phyloP scores from a whole-genome alignment of 2,797 vertebrate species.

The Jordanella pulchra region DNA sequence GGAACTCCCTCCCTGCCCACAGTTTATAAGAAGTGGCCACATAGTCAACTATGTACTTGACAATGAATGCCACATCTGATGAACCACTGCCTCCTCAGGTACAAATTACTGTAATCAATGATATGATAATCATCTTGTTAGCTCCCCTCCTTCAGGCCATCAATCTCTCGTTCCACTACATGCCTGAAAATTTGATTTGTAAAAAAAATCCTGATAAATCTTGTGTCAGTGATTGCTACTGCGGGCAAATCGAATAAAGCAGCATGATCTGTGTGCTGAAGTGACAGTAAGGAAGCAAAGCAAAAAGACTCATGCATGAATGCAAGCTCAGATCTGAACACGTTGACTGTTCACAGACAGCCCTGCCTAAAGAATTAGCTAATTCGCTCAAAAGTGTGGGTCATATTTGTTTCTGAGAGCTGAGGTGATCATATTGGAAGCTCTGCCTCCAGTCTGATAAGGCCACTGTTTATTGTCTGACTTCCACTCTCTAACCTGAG shows the following conservation, averaged over 20 bases:
- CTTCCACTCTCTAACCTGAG: conserved; percentile 75
- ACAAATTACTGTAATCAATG: conserved; percentile 57
- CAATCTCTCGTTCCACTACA: conserved; percentile 41
- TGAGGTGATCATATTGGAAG: conserved; percentile 69
- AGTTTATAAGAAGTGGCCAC: conserved; percentile 55
- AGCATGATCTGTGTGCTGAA: conserved; percentile 19
- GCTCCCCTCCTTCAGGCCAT: conserved; percentile 42
- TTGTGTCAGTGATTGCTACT: conserved; percentile 26
- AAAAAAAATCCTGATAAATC: conserved; percentile 48
- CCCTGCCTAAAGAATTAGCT: conserved; percentile 23
- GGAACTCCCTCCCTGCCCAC: conserved; percentile 53
- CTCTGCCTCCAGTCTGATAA: conserved; percentile 75
- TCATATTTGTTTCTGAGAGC: conserved; percentile 69
- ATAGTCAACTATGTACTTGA: conserved; percentile 42
- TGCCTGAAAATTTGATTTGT: conserved; percentile 54
- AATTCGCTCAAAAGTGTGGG: conserved; percentile 37
- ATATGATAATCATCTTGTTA: conserved; percentile 50
- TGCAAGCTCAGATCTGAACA: conserved; percentile 4
- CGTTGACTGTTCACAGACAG: conserved; percentile 2
- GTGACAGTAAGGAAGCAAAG: conserved; percentile 22
- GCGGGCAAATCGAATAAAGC: conserved; percentile 43
- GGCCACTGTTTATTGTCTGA: conserved; percentile 76
- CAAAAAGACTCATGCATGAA: conserved; percentile 14
- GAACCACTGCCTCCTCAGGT: conserved; percentile 16
- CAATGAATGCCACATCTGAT: conserved; percentile 46